Percentiles rank a stretch among this genome's conserved stretches.
phyloP scores from a whole-genome alignment of 2,113 vertebrate species.

The Progne subis region DNA sequence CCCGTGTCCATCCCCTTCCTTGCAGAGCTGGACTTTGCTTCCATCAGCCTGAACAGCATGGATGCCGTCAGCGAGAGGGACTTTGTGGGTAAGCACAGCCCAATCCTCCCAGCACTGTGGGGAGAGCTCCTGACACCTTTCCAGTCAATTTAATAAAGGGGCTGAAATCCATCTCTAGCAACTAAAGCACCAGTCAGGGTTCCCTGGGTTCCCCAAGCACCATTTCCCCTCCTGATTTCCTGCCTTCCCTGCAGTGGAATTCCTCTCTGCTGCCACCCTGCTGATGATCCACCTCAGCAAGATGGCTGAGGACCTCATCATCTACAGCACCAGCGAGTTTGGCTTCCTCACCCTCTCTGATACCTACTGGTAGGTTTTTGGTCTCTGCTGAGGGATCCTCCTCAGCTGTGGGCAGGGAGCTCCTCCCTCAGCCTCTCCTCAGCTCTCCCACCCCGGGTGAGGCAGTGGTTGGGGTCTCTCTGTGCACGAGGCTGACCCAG shows the following conservation, averaged over 20 bases:
- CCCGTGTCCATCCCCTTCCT: too few relatives aligned
- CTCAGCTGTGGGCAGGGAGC: neutral
- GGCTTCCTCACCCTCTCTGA: conserved; percentile 88
- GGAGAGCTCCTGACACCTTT: neutral
- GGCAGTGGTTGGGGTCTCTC: neutral
- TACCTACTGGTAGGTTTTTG: conserved; percentile 80
- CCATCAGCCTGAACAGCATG: too few relatives aligned
- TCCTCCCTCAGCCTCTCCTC: too few relatives aligned
- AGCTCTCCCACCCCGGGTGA: neutral
- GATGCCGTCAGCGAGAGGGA: too few relatives aligned
- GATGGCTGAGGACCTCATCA: conserved; percentile 91
- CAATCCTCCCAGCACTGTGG: too few relatives aligned
- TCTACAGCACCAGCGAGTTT: conserved; percentile 95
- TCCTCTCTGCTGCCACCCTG: conserved; percentile 89
- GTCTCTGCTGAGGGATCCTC: neutral
- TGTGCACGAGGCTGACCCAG: neutral
- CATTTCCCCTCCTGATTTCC: too few relatives aligned
- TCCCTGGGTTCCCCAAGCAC: neutral
- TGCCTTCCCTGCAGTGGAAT: conserved; percentile 80
- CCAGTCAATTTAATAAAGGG: too few relatives aligned
- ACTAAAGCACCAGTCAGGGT: neutral
- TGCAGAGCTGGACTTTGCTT: too few relatives aligned
- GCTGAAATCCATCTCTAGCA: neutral
- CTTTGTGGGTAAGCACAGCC: too few relatives aligned
- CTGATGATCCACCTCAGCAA: conserved; percentile 92